These are phyloP conservation scores for Ariolimax columbianus DNA, from an alignment of 2,888 invertebrate species.

Conservation along the genomic window DNA sequence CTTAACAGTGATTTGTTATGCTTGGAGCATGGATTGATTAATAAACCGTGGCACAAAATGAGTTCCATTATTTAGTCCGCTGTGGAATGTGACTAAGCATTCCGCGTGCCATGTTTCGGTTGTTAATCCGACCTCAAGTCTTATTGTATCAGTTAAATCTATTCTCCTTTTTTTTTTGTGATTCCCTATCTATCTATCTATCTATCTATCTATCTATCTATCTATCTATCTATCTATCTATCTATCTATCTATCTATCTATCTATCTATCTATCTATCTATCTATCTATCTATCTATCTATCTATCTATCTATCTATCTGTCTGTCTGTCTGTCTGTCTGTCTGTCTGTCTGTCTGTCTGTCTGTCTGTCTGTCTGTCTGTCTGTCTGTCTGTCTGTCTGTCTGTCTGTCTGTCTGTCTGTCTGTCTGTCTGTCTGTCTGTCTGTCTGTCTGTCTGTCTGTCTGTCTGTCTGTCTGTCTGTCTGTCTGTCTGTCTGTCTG, in stretches of 20 bases:
- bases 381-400: background rate
- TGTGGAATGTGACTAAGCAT: too few relatives aligned
- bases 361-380: background rate
- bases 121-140: too few relatives aligned
- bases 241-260: slow-evolving; percentile 20
- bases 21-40: too few relatives aligned
- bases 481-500: slow-evolving; percentile 34
- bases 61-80: too few relatives aligned
- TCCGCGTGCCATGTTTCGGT: too few relatives aligned
- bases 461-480: slow-evolving; percentile 38
- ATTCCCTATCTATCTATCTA: background rate
- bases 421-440: slow-evolving; percentile 1
- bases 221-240: slow-evolving; percentile 8
- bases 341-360: background rate
- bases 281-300: too few relatives aligned
- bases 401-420: background rate
- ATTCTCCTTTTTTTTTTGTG: too few relatives aligned
- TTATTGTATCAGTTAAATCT: too few relatives aligned
- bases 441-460: slow-evolving; percentile 34
- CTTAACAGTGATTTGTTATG: too few relatives aligned
- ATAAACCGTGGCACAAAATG: too few relatives aligned
- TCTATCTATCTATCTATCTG: too few relatives aligned
- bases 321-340: too few relatives aligned
- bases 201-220: slow-evolving; percentile 2
- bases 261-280: background rate